Conservation (phyloP, 2,113 vertebrate genomes). For the Petrocephalus zakoni region DNA sequence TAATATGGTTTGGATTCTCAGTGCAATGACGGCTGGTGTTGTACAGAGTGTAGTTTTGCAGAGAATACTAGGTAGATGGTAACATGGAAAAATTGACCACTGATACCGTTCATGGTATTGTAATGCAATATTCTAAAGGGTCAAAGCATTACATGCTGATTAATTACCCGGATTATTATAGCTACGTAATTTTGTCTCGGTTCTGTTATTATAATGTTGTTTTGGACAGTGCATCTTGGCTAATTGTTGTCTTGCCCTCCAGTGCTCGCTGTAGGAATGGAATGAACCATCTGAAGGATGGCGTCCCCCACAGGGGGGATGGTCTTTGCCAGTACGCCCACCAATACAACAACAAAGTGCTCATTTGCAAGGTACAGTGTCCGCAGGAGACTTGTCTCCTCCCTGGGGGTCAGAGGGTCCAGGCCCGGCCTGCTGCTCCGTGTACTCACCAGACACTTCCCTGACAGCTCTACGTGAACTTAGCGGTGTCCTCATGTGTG, state of each 20-base stretch:
- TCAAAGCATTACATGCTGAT: neutral
- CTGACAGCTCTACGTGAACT: neutral
- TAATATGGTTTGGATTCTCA: neutral
- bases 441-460: neutral
- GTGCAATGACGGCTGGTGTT: neutral
- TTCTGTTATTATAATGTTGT: neutral
- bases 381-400: too few relatives aligned
- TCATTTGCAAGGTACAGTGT: conserved; percentile 66
- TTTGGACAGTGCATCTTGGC: neutral
- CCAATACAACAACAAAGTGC: conserved; percentile 73
- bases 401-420: neutral
- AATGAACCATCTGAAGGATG: conserved; percentile 72
- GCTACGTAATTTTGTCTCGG: neutral
- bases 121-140: neutral
- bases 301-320: conserved; percentile 63
- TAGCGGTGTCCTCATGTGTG: neutral
- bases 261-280: conserved; percentile 69
- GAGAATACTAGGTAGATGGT: neutral
- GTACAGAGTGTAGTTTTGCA: neutral
- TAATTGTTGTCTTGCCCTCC: neutral
- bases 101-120: neutral
- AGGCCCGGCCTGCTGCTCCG: neutral
- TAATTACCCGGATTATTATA: neutral
- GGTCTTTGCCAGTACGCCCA: conserved; percentile 68
- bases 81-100: neutral